Evolutionary conservation across 2,888 invertebrate species (phyloP), one percentile per base, ranked within the genome.

Genomic region (Geotrupes spiniger): DNA sequence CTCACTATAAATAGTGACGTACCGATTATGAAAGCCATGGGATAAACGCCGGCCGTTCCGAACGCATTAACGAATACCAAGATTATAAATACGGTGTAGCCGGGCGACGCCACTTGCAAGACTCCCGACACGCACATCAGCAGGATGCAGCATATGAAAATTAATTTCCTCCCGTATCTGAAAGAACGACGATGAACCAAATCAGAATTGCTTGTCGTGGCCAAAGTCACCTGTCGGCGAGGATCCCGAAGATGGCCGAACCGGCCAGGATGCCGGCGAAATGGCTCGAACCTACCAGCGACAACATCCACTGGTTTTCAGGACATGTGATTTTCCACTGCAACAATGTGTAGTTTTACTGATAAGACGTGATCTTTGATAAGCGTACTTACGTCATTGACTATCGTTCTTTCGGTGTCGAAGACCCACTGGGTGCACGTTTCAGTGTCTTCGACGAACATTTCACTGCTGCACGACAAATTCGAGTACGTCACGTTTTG

Each of bases 201-300:
- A 25, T n/a, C n/a, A 21, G 16, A 25, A 14, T 42, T 14, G 2
- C 11, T 16, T n/a, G n/a, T n/a, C n/a, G n/a, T 49, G n/a, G 10
- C 31, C 26, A 38, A 6, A 49, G 54, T 68, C 68, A 82, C 81
- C 75, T 77, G 67, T 84, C 83, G 2, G 83, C 82, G 12, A 83
- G 64, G 54, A 80, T 71, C 11, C 83, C 83, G 51, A 78, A 79
- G 1, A 77, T 36, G 4, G 78, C 77, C 4, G 82, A 80, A 16
- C 83, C 83, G 36, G 79, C 69, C 26, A 84, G 77, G 36, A 82
- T 76, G 1, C 83, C 84, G 8, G 79, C 77, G 68, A 83, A 83
- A 68, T 83, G 83, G 41, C 78, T 70, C 0, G 80, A 80, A 9
- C 83, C 83, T 9, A 83, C 78, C 33, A 81, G 66, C 0, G 82